Base-by-base conservation (phyloP, 2,113 vertebrate species). In the Gorsachius goisagi region DNA sequence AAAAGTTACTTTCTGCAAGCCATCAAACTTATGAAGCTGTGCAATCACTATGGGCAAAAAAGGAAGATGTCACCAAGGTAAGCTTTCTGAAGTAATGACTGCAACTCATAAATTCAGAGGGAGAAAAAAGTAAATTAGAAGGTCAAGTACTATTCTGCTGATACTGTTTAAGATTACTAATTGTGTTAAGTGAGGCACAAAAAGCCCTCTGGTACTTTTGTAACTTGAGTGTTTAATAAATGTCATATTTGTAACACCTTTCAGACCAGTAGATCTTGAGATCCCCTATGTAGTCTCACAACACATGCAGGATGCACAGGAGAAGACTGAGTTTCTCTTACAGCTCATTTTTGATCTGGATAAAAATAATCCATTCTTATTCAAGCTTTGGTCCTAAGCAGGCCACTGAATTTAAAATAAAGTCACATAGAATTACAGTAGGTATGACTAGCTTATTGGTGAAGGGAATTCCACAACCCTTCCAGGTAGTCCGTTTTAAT, bases 1-100 rank as follows among this genome's bases (percentile, higher is more conserved):
- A 95, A 33, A 98, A 97, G 85, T 41, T 98, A 37, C 98, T 98
- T 74, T 88, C 97, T 94, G 98, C 91, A 2, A 97, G 98, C 58
- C 97, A 97, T 82, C 97, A 97, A 96, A 97, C 96, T 93, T 97
- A 95, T 26, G 96, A 98, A 72, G 79, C 97, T 12, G 79, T 97
- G 56, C 97, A 97, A 22, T 98, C 98, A 0, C 97, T 98, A 14
- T 96, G 99, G 98, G 81, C 97, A 88, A 80, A 97, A 85, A 97
- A 95, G 64, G 95, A 97, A 30, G 78, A 72, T 76, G 76, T 33
- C 74, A 30, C 80, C 80, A 93, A 98, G 98, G 98, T 98, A 97
- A 19, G 83, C 23, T 89, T 86, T 75, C 58, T 41, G 49, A 39
- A 78, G 26, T 24, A 39, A 22, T 20, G 28, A 13, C 35, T 26